A percentile compares a stretch with the other conserved stretches of the same genome.
Conservation (phyloP, 1,140 invertebrate species). For the Heterodera carotae region DNA sequence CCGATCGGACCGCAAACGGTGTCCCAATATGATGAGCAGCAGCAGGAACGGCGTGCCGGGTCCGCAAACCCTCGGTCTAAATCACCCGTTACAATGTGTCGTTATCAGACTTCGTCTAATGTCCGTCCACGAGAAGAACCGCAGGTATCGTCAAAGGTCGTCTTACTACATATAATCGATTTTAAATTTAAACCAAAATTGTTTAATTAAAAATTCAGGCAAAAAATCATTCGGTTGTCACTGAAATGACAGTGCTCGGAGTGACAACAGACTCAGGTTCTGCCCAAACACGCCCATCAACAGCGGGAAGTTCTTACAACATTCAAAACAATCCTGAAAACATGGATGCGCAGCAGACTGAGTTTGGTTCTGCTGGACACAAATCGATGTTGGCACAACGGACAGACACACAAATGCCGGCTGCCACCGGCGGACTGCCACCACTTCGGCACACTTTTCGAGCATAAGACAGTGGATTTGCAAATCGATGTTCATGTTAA, state of each 20-base stretch:
- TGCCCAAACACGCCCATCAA: not conserved
- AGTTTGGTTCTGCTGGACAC: not conserved
- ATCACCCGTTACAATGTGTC: slow-evolving; percentile 7
- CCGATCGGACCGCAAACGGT: slow-evolving; percentile 53
- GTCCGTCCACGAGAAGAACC: not conserved
- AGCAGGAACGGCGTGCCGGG: not conserved
- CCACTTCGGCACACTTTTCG: slow-evolving; percentile 46
- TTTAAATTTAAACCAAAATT: too few relatives aligned
- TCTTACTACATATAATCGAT: too few relatives aligned
- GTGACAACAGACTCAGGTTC: not conserved
- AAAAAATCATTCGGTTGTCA: slow-evolving; percentile 7
- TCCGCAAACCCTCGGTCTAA: not conserved
- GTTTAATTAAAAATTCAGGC: not conserved
- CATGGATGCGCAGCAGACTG: not conserved
- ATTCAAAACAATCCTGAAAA: too few relatives aligned
- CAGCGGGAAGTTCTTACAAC: not conserved
- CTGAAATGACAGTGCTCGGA: slow-evolving; percentile 11
- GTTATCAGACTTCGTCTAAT: not conserved
- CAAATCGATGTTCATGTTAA: too few relatives aligned
- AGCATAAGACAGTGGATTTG: too few relatives aligned
- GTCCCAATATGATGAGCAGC: slow-evolving; percentile 46
- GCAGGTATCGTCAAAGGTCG: not conserved
- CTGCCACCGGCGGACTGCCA: slow-evolving; percentile 27
- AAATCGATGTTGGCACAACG: not conserved
- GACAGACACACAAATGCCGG: not conserved